These are phyloP conservation scores for Bucco capensis DNA, from an alignment of 2,113 vertebrate genomes.

Conservation along the genomic window DNA sequence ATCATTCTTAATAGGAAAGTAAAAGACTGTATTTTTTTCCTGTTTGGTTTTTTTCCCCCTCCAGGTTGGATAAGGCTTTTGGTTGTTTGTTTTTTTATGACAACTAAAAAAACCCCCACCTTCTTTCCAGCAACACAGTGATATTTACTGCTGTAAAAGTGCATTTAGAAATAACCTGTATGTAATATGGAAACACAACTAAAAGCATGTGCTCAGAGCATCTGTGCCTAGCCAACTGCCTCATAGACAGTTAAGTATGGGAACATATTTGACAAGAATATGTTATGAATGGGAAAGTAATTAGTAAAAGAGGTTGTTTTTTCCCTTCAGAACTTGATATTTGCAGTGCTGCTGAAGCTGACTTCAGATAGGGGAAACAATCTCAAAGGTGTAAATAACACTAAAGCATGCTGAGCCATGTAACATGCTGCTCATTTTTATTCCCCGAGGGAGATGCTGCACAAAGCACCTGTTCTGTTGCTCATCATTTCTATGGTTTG, in stretches of 20 bases:
- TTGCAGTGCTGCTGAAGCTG: neutral
- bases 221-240: neutral
- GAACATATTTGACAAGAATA: neutral
- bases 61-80: neutral
- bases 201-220: neutral
- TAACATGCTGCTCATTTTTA: slow-evolving; percentile 6
- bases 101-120: rapidly evolving
- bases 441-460: neutral
- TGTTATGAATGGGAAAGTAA: neutral
- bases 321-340: neutral
- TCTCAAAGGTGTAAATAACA: neutral
- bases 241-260: neutral
- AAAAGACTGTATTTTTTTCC: neutral
- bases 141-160: neutral
- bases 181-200: neutral
- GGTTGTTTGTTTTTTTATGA: neutral
- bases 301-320: neutral
- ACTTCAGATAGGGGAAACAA: neutral
- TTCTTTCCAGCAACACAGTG: neutral
- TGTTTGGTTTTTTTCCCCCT: neutral
- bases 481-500: neutral
- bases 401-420: neutral
- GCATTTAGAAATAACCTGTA: neutral
- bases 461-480: neutral
- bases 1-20: neutral